A percentile compares a stretch with the other conserved stretches of the same genome.
Evolutionary conservation across 1,140 invertebrate species (phyloP).

Genomic region (Drosophila nasuta): DNA sequence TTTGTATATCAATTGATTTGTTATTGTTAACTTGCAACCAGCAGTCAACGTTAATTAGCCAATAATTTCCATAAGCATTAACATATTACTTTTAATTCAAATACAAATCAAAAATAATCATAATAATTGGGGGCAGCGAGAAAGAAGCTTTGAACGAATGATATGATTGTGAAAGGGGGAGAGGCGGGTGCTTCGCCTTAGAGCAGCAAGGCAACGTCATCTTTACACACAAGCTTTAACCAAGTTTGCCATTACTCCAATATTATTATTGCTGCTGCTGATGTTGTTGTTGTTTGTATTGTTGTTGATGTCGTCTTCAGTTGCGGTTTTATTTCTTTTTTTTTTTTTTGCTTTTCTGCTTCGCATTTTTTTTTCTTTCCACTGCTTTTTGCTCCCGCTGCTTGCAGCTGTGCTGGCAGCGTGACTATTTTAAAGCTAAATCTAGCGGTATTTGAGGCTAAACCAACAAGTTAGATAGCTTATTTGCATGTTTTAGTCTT

Average conservation of each 20-base stretch:
- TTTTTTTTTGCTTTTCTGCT: neutral
- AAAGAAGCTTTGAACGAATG: neutral
- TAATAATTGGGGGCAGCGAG: neutral
- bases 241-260: slow-evolving; percentile 8
- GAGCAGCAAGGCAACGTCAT: slow-evolving; percentile 35
- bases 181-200: neutral
- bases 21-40: slow-evolving; percentile 16
- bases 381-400: slow-evolving; percentile 7
- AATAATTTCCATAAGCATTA: slow-evolving; percentile 25
- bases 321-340: neutral
- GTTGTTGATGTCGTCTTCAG: slow-evolving; percentile 13
- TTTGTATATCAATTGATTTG: slow-evolving; percentile 22
- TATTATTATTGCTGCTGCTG: slow-evolving; percentile 5
- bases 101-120: slow-evolving; percentile 8
- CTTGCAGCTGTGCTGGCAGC: slow-evolving; percentile 6
- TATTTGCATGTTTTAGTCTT: neutral
- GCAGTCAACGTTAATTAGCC: neutral
- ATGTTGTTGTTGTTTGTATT: neutral
- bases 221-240: slow-evolving; percentile 8
- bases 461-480: neutral
- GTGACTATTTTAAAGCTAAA: neutral
- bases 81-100: slow-evolving; percentile 20
- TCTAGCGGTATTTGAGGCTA: neutral
- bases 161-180: neutral
- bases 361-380: neutral